Conservation (phyloP, 2,797 vertebrate genomes). For the Melanitta fusca region DNA sequence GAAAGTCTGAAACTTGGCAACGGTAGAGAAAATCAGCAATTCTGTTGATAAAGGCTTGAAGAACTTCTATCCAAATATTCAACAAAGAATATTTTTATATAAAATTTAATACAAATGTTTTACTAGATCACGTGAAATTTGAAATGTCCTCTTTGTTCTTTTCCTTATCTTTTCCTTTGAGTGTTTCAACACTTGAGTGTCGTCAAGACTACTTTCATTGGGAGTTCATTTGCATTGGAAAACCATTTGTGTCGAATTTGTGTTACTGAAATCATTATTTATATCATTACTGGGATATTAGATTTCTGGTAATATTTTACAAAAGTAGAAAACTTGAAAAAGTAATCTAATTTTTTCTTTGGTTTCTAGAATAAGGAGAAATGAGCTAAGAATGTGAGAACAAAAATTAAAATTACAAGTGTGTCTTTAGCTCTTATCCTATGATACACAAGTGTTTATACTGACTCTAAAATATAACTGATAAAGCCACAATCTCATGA, state of each 20-base stretch:
- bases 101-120: constrained; percentile 35
- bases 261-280: background rate
- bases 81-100: constrained; percentile 50
- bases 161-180: background rate
- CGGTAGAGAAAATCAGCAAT: constrained; percentile 49
- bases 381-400: background rate
- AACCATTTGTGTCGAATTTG: background rate
- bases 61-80: constrained; percentile 58
- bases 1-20: constrained; percentile 50
- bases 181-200: background rate
- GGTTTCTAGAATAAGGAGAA: constrained; percentile 34
- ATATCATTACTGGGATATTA: background rate
- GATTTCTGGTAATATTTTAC: background rate
- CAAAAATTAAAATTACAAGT: constrained; percentile 41
- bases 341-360: constrained; percentile 28
- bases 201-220: background rate
- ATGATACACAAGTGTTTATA: constrained; percentile 57
- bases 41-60: constrained; percentile 48
- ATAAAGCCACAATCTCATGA: constrained; percentile 76
- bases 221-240: background rate
- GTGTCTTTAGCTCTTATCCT: constrained; percentile 54
- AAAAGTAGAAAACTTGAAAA: constrained; percentile 14
- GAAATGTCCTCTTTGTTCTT: background rate
- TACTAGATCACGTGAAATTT: background rate
- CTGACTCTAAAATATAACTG: constrained; percentile 57